A percentile compares a stretch with the other conserved stretches of the same genome.
Conservation (phyloP, 2,113 vertebrate genomes). For the Apeltes quadracus region DNA sequence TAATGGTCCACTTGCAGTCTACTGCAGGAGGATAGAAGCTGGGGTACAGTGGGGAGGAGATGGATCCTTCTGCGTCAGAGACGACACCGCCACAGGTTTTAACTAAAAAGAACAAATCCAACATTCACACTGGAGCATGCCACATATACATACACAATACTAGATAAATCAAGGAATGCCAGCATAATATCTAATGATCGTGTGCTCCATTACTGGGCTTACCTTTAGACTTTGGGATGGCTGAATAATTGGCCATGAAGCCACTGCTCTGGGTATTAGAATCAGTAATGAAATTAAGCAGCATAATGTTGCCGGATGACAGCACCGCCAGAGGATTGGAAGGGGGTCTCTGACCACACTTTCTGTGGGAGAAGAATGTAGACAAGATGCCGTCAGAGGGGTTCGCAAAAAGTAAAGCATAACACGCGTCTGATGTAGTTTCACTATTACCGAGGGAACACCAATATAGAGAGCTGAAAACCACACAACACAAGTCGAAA, state of each 20-base stretch:
- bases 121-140: background rate
- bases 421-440: background rate
- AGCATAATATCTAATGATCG: background rate
- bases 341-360: conserved; percentile 84
- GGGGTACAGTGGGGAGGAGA: conserved; percentile 77
- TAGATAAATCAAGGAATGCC: background rate
- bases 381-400: background rate
- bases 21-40: conserved; percentile 80
- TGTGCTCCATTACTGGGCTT: background rate
- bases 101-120: conserved; percentile 51
- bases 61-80: conserved; percentile 36
- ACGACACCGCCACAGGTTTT: conserved; percentile 65
- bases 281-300: conserved; percentile 78
- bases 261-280: conserved; percentile 61
- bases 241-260: conserved; percentile 66
- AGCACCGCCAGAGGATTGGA: conserved; percentile 76
- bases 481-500: conserved; percentile 27
- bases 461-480: conserved; percentile 29
- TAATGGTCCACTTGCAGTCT: conserved; percentile 81
- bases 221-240: conserved; percentile 58
- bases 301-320: conserved; percentile 82
- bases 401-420: background rate
- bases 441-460: background rate
- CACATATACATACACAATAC: background rate
- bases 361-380: conserved; percentile 53